Base-by-base conservation (phyloP, 2,888 invertebrate genomes). In the Eristalis pertinax region DNA sequence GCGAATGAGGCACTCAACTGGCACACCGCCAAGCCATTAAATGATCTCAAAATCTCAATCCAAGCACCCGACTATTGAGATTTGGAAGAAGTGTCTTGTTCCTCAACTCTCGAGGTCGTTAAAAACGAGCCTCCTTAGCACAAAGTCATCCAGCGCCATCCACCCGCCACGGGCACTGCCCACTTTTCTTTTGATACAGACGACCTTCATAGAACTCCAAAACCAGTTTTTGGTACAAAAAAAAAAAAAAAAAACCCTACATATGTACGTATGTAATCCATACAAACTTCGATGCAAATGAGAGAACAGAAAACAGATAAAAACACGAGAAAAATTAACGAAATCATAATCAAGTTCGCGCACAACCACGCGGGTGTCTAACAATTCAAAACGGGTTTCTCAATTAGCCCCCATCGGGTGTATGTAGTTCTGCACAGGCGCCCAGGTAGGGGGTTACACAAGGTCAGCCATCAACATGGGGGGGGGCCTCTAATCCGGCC, bases 381-480 rank as follows among this genome's bases (percentile, higher is more conserved):
- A 50, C 69, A 32, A 69, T 58, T 22, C 43, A 19, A 67, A 43
- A 80, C 67, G 13, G 38, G 67, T 80, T 73, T 73, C 68, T n/a
- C 60, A 67, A 38, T 50, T 68, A 56, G 67, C 41, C 26, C 15
- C 60, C 35, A n/a, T 22, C 32, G 64, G 11, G 41, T 79, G 19
- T 43, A 2, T 15, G 43, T n/a, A n/a, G 50, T 19, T 50, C 50
- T 50, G 8, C 7, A n/a, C 50, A 50, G 19, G 50, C 67, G 68
- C 50, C 8, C 73, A 35, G 43, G 43, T 32, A 72, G 79, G 41
- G 78, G 69, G 72, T 79, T 80, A 80, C 73, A 73, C 73, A 80
- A 80, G 80, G 80, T 80, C 80, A 73, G 60, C 62, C 43, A 68
- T 26, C 8, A 80, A 50, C 73, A 73, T 68, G 68, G 62, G 29